Conservation (phyloP, 1,140 invertebrate species). For the Macrobrachium rosenbergii region DNA sequence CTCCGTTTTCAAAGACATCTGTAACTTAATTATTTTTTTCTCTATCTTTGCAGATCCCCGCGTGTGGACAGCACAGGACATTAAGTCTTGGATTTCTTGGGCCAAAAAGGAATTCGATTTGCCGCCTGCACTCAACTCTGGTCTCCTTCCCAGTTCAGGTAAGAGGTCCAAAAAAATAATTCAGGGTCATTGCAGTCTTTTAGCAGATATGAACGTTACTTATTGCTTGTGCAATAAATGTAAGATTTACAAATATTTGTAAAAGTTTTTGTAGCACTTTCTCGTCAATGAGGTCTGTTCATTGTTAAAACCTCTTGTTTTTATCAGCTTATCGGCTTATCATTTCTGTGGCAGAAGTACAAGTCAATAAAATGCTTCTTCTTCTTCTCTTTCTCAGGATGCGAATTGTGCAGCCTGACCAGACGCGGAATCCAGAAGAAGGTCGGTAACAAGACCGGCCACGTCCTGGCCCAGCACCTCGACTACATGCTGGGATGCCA, state of each 20-base stretch:
- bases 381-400: constrained; percentile 17
- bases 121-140: constrained; percentile 19
- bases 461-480: constrained; percentile 41
- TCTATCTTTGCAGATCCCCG: constrained; percentile 42
- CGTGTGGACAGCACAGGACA: constrained; percentile 43
- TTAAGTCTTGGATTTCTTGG: constrained; percentile 38
- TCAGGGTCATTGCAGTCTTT: not conserved
- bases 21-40: not conserved
- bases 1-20: too few relatives aligned
- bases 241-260: too few relatives aligned
- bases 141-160: constrained; percentile 29
- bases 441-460: constrained; percentile 35
- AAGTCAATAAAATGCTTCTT: not conserved
- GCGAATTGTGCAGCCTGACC: constrained; percentile 43
- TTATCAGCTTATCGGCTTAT: not conserved
- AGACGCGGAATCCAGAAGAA: constrained; percentile 29
- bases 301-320: not conserved
- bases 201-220: not conserved
- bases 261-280: too few relatives aligned
- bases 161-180: not conserved
- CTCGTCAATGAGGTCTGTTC: too few relatives aligned
- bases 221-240: not conserved
- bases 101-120: constrained; percentile 42
- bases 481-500: constrained; percentile 27
- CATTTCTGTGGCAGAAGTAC: not conserved